A percentile compares a stretch with the other conserved stretches of the same genome.
Evolutionary conservation across 1,140 invertebrate species (phyloP).

Genomic region (Wiebesia pumilae): DNA sequence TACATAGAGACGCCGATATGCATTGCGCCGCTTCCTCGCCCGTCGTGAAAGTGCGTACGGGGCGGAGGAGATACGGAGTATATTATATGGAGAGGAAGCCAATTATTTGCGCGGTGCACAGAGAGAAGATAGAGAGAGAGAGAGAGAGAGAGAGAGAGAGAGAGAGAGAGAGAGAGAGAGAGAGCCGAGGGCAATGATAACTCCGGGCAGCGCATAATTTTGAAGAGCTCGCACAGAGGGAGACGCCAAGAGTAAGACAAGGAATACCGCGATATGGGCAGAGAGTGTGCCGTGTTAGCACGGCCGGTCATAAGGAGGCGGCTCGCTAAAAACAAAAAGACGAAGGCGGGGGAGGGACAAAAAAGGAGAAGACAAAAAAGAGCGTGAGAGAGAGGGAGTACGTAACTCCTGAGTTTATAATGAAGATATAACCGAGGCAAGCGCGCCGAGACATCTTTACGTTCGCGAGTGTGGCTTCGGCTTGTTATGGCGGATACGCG

Average conservation of each 20-base stretch:
- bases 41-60: constrained; percentile 11
- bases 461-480: constrained; percentile 59
- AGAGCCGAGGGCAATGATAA: constrained; percentile 68
- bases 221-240: constrained; percentile 52
- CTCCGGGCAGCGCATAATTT: constrained; percentile 69
- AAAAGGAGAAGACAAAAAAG: background rate
- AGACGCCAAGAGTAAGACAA: constrained; percentile 1
- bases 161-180: too few relatives aligned
- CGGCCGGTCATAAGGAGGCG: constrained; percentile 11
- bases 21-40: background rate
- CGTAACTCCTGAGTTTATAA: constrained; percentile 71
- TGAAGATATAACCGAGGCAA: constrained; percentile 73
- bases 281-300: constrained; percentile 15
- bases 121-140: constrained; percentile 51
- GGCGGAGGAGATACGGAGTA: constrained; percentile 39
- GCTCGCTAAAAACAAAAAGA: constrained; percentile 1
- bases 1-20: background rate
- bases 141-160: background rate
- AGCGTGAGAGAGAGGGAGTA: constrained; percentile 57
- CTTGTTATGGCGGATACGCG: constrained; percentile 65
- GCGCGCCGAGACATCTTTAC: constrained; percentile 72
- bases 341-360: background rate
- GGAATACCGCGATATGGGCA: constrained; percentile 40
- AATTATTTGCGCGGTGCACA: constrained; percentile 65
- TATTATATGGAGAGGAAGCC: constrained; percentile 67